phyloP scores from a whole-genome alignment of 2,888 invertebrate genomes.

The Drosophila falleni region DNA sequence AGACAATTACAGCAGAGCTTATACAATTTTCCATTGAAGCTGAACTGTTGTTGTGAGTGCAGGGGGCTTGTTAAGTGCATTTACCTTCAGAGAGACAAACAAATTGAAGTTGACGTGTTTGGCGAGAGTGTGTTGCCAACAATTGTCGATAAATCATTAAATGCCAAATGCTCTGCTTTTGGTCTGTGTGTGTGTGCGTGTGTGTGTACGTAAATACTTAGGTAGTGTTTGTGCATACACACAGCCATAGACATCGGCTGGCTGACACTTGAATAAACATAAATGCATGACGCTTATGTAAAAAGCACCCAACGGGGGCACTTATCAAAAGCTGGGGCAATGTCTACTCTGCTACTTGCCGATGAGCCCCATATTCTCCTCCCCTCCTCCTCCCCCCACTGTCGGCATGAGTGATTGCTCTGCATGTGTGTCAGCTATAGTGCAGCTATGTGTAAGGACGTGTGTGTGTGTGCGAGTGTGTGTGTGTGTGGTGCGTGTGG shows the following conservation, averaged over 20 bases:
- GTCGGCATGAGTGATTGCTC: slow-evolving; percentile 70
- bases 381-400: neutral
- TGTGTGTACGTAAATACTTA: slow-evolving; percentile 16
- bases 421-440: slow-evolving; percentile 50
- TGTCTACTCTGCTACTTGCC: slow-evolving; percentile 31
- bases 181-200: slow-evolving; percentile 30
- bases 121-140: slow-evolving; percentile 34
- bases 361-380: slow-evolving; percentile 10
- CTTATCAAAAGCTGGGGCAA: slow-evolving; percentile 57
- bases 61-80: slow-evolving; percentile 47
- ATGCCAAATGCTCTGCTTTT: slow-evolving; percentile 55
- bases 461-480: slow-evolving; percentile 18
- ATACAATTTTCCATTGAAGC: slow-evolving; percentile 4
- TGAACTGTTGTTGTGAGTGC: slow-evolving; percentile 19
- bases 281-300: slow-evolving; percentile 72
- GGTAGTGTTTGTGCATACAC: slow-evolving; percentile 48
- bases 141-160: slow-evolving; percentile 77
- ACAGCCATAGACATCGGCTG: slow-evolving; percentile 34
- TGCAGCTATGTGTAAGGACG: slow-evolving; percentile 10
- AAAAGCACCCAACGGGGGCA: slow-evolving; percentile 74
- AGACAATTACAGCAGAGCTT: slow-evolving; percentile 2
- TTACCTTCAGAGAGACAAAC: slow-evolving; percentile 57
- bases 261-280: slow-evolving; percentile 76
- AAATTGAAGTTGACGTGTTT: slow-evolving; percentile 64
- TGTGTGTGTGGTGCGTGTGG: slow-evolving; percentile 27